Evolutionary conservation across 2,113 vertebrate species (phyloP).

Genomic region (Phylloscopus trochiloides): DNA sequence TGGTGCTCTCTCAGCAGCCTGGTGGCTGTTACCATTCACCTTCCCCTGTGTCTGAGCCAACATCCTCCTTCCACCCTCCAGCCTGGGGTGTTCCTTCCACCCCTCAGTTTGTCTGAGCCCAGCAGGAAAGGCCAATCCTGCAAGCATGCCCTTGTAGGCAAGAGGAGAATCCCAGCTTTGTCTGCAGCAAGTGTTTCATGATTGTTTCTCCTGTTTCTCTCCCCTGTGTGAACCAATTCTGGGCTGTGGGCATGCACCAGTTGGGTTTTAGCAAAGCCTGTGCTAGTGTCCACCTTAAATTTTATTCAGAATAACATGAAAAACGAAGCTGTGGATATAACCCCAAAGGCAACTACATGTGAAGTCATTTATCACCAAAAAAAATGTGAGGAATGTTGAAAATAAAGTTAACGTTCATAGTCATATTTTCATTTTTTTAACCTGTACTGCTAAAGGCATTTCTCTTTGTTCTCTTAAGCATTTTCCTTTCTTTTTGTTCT

Average conservation of each 20-base stretch:
- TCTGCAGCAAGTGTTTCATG: background rate
- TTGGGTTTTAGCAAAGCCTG: background rate
- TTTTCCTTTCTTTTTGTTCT: constrained; percentile 8
- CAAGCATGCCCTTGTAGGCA: background rate
- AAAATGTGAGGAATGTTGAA: constrained; percentile 62
- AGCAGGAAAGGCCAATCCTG: background rate
- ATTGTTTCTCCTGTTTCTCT: background rate
- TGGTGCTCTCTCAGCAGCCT: background rate
- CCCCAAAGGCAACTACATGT: constrained; percentile 43
- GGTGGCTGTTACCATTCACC: background rate
- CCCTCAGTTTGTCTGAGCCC: background rate
- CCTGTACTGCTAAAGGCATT: constrained; percentile 16
- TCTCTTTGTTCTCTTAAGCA: constrained; percentile 27
- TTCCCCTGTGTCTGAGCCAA: background rate
- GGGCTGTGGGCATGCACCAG: background rate
- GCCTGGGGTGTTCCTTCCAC: too few species aligned
- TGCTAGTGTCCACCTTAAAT: constrained; percentile 53
- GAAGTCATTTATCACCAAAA: constrained; percentile 59
- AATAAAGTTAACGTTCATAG: constrained; percentile 1
- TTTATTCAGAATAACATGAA: constrained; percentile 23
- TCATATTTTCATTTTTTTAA: constrained; percentile 18
- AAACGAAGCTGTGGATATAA: background rate
- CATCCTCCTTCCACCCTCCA: too few species aligned
- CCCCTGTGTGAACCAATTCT: background rate
- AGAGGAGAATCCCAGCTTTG: background rate